These are phyloP conservation scores for Epizoanthus rinbou DNA, from an alignment of 92 coral and sea anemone species.

Conservation along the genomic window DNA sequence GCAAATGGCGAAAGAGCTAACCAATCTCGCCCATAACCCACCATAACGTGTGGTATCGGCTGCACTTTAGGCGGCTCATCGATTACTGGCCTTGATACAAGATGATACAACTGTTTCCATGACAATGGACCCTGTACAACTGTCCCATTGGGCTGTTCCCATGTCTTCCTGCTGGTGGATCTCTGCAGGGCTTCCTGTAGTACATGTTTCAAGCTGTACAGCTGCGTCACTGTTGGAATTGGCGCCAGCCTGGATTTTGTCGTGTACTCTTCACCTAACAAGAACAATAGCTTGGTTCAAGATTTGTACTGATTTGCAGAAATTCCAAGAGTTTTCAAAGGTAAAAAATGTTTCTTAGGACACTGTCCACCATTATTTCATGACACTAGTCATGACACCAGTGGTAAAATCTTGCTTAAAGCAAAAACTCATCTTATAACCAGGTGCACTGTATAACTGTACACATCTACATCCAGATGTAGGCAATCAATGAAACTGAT, in stretches of 20 bases:
- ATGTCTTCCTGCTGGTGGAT: conserved; percentile 95
- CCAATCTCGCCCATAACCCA: conserved; percentile 94
- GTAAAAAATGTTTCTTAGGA: background rate
- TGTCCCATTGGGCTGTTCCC: conserved; percentile 98
- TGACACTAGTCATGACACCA: no score
- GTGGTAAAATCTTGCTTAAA: no score
- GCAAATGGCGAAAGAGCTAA: conserved; percentile 93
- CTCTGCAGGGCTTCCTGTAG: conserved; percentile 96
- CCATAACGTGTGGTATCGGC: conserved; percentile 91
- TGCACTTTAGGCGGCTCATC: conserved; percentile 78
- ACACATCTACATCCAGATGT: no score
- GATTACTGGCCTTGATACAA: conserved; percentile 86
- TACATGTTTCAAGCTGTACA: conserved; percentile 75
- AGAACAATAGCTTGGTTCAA: no score
- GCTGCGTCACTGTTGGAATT: conserved; percentile 67
- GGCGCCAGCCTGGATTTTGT: conserved; percentile 43
- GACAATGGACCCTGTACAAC: conserved; percentile 98
- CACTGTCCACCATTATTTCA: no score
- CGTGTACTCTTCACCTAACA: conserved; percentile 40
- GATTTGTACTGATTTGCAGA: background rate
- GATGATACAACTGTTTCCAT: conserved; percentile 90
- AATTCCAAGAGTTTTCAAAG: background rate
- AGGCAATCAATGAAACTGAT: no score
- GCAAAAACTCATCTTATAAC: no score
- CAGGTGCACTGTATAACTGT: no score